Conservation (phyloP, 1,140 invertebrate species). For the Thaumatotibia leucotreta region DNA sequence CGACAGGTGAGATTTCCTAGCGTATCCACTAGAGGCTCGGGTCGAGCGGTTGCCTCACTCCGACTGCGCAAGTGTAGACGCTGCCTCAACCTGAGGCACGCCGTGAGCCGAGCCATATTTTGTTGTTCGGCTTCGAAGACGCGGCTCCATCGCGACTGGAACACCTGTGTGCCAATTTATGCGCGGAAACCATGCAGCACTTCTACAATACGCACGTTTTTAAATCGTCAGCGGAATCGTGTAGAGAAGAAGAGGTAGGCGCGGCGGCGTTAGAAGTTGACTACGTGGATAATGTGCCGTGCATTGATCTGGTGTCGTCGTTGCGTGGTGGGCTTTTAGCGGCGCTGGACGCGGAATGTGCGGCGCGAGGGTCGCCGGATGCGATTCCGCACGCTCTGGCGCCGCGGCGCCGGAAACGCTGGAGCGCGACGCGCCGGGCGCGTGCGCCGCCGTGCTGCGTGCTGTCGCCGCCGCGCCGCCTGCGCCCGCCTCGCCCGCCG, state of each 20-base stretch:
- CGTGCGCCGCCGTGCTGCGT: too few species aligned
- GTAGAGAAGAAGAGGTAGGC: constrained; percentile 94
- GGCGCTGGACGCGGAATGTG: constrained; percentile 96
- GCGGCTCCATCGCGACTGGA: constrained; percentile 93
- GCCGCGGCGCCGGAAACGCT: constrained; percentile 91
- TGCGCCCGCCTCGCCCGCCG: too few species aligned
- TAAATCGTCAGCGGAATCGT: constrained; percentile 95
- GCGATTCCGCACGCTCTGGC: too few species aligned
- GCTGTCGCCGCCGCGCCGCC: too few species aligned
- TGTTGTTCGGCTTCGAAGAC: constrained; percentile 98
- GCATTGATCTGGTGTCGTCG: constrained; percentile 96
- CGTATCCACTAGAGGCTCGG: too few species aligned
- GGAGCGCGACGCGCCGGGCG: constrained; percentile 86
- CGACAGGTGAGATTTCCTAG: constrained; percentile 82
- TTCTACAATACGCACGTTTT: constrained; percentile 98
- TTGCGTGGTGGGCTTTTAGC: constrained; percentile 93
- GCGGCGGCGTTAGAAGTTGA: constrained; percentile 94
- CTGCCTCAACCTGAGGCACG: too few species aligned
- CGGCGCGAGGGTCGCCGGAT: constrained; percentile 90
- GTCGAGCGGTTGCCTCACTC: too few species aligned
- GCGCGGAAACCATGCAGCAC: constrained; percentile 98
- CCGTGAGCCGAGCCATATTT: constrained; percentile 95
- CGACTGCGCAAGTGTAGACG: too few species aligned
- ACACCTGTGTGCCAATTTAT: constrained; percentile 95
- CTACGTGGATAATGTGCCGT: constrained; percentile 97